Evolutionary conservation across 1,140 invertebrate species (phyloP).

Genomic region (Drosophila micromelanica): DNA sequence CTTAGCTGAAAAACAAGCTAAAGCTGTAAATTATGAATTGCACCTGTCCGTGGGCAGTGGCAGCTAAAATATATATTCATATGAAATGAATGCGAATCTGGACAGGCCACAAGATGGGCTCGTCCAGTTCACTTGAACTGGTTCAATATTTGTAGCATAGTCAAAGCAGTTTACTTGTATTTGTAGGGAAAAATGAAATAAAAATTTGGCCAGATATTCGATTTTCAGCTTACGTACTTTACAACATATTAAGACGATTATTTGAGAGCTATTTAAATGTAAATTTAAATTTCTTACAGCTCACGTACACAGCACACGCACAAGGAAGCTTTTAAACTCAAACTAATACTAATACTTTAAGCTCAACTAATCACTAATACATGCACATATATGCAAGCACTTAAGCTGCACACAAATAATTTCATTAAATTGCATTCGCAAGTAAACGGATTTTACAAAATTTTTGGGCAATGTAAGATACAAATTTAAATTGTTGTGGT

Average conservation of each 20-base stretch:
- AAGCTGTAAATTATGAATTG: constrained; percentile 31
- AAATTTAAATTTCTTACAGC: constrained; percentile 2
- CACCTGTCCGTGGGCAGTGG: constrained; percentile 63
- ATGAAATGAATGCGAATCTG: constrained; percentile 30
- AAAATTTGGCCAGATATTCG: constrained; percentile 2
- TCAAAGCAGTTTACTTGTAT: background rate
- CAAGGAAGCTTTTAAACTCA: too few species aligned
- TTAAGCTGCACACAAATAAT: too few species aligned
- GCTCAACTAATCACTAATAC: too few species aligned
- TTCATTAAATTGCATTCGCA: too few species aligned
- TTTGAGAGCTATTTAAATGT: background rate
- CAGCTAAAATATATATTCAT: background rate
- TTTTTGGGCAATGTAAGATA: background rate
- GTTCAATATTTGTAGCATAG: background rate
- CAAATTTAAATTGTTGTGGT: background rate
- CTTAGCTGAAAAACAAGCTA: constrained; percentile 17
- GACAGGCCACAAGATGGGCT: constrained; percentile 7
- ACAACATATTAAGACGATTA: background rate
- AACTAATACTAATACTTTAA: too few species aligned
- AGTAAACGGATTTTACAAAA: too few species aligned
- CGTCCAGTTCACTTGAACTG: constrained; percentile 10
- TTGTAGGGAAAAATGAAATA: constrained; percentile 11
- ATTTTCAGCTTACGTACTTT: constrained; percentile 4
- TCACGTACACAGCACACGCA: constrained; percentile 1
- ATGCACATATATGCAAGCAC: too few species aligned